Evolutionary conservation across 2,113 vertebrate genomes (phyloP).

Genomic region (Apeltes quadracus): DNA sequence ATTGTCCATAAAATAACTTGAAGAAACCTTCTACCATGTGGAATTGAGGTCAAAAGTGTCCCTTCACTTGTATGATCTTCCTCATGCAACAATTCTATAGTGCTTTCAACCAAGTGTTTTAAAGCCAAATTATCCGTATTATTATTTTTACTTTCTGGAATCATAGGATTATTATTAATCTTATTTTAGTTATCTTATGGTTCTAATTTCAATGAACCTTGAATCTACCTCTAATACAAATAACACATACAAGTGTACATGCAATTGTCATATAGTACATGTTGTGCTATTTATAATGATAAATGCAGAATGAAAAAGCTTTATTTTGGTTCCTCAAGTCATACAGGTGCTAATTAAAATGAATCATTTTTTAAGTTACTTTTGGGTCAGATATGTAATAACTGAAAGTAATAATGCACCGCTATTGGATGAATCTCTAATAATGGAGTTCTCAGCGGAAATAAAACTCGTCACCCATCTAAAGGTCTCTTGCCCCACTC

Average conservation of each 20-base stretch:
- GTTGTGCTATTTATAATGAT: neutral
- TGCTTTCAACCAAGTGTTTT: neutral
- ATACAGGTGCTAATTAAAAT: neutral
- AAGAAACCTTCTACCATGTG: neutral
- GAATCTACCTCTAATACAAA: neutral
- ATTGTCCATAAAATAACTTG: neutral
- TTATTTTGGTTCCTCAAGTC: neutral
- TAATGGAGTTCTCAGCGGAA: slow-evolving; percentile 19
- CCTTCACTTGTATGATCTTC: too few relatives aligned
- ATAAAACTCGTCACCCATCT: slow-evolving; percentile 50
- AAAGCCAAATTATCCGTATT: neutral
- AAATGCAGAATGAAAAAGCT: neutral
- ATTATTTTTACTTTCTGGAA: neutral
- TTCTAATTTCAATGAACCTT: neutral
- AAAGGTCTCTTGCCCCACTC: slow-evolving; percentile 49
- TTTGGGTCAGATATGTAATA: neutral
- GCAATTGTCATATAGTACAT: neutral
- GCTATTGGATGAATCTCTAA: neutral
- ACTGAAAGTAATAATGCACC: neutral
- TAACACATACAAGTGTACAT: neutral
- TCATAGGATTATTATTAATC: neutral
- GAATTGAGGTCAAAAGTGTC: neutral
- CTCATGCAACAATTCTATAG: neutral
- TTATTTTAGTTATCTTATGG: neutral
- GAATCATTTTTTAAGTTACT: neutral